Conservation (phyloP, 1,140 invertebrate genomes). For the Planococcus citri region DNA sequence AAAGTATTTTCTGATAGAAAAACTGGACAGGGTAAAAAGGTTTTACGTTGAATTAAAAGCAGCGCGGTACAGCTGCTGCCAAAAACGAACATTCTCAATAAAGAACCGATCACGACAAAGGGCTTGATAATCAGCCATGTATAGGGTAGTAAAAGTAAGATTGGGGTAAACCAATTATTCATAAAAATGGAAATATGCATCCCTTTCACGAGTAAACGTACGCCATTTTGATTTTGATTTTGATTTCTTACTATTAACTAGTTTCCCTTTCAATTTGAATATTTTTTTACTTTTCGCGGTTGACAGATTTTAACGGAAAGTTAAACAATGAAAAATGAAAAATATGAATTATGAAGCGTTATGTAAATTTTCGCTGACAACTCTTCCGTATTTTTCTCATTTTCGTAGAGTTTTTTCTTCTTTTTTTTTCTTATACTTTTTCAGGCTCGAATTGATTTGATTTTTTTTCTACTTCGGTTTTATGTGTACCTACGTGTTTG, state of each 20-base stretch:
- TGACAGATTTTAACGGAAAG: conserved; percentile 19
- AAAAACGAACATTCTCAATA: conserved; percentile 13
- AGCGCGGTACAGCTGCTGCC: conserved; percentile 15
- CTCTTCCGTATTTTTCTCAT: not conserved
- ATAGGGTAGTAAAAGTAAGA: conserved; percentile 19
- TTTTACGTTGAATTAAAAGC: conserved; percentile 19
- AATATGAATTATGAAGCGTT: conserved; percentile 13
- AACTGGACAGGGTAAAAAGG: conserved; percentile 17
- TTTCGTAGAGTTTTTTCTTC: too few species aligned
- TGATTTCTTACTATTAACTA: conserved; percentile 20
- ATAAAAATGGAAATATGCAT: conserved; percentile 19
- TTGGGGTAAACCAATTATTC: conserved; percentile 20
- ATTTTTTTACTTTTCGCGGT: conserved; percentile 11
- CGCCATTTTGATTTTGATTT: conserved; percentile 8
- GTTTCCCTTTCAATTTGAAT: conserved; percentile 16
- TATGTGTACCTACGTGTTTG: too few species aligned
- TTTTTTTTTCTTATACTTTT: too few species aligned
- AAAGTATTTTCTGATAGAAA: not conserved
- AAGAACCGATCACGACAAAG: conserved; percentile 18
- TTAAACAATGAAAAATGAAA: conserved; percentile 21
- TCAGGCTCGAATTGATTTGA: too few species aligned
- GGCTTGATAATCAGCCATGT: conserved; percentile 20
- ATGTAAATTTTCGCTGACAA: not conserved
- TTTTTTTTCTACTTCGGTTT: too few species aligned
- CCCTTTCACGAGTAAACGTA: not conserved